These are phyloP conservation scores for Microplitis demolitor DNA, from an alignment of 1,140 invertebrate genomes.

Conservation along the genomic window DNA sequence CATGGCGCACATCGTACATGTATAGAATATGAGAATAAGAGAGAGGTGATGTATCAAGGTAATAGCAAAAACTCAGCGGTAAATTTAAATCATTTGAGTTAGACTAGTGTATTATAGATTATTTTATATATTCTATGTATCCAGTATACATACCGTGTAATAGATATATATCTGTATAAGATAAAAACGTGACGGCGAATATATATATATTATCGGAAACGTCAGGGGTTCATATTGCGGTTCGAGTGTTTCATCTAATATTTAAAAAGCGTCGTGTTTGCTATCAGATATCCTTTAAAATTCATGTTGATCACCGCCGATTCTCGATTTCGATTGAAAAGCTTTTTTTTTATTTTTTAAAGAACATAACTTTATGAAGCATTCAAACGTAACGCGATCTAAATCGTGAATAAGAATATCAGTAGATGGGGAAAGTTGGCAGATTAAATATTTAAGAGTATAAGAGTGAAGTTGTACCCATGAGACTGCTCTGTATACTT, in stretches of 20 bases:
- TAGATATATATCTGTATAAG: slow-evolving; percentile 20
- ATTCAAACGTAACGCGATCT: slow-evolving; percentile 34
- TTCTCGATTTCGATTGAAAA: slow-evolving; percentile 52
- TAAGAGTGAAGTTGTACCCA: not conserved
- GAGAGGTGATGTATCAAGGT: slow-evolving; percentile 54
- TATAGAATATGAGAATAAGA: slow-evolving; percentile 32
- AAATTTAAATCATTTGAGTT: too few relatives aligned
- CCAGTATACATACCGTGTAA: not conserved
- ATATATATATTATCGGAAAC: slow-evolving; percentile 30
- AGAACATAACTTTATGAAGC: slow-evolving; percentile 54
- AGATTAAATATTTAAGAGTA: slow-evolving; percentile 47
- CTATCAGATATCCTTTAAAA: slow-evolving; percentile 57
- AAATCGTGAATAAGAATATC: slow-evolving; percentile 1
- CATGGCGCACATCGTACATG: slow-evolving; percentile 27
- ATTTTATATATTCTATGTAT: not conserved
- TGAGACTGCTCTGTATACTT: not conserved
- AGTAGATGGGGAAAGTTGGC: not conserved
- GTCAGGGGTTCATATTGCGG: slow-evolving; percentile 54
- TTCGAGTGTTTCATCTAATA: slow-evolving; percentile 62
- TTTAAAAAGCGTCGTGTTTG: slow-evolving; percentile 54
- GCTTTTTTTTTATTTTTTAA: slow-evolving; percentile 36
- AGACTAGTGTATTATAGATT: too few relatives aligned
- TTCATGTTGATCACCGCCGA: slow-evolving; percentile 54
- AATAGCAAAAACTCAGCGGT: slow-evolving; percentile 39
- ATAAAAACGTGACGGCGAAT: slow-evolving; percentile 23